Evolutionary conservation across 2,797 vertebrate species (phyloP).

Genomic region (Danio kyathit): DNA sequence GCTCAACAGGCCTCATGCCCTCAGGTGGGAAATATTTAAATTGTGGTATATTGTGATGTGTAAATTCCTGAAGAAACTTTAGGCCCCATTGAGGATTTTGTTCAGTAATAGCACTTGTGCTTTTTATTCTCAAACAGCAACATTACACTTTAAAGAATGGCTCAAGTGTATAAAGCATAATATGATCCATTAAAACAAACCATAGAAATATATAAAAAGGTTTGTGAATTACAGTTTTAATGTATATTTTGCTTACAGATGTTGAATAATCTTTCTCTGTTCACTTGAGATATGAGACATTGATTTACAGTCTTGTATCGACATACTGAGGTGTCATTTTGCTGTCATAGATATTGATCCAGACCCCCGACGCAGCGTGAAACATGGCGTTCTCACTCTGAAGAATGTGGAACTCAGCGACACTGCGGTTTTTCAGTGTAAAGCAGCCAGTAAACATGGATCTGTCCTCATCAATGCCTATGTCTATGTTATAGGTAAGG

Average conservation of each 20-base stretch:
- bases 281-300: neutral
- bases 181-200: too few species aligned
- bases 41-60: too few species aligned
- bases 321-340: neutral
- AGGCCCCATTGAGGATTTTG: too few species aligned
- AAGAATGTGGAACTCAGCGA: conserved; percentile 79
- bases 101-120: too few species aligned
- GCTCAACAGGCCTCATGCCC: too few species aligned
- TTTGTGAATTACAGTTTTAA: neutral
- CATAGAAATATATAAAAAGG: too few species aligned
- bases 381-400: conserved; percentile 77
- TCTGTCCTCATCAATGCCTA: conserved; percentile 85
- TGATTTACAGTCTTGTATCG: neutral
- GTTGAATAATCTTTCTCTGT: neutral
- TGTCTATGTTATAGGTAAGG: conserved; percentile 86
- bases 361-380: conserved; percentile 74
- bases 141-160: too few species aligned
- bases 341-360: conserved; percentile 70
- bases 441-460: conserved; percentile 86
- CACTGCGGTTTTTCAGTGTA: conserved; percentile 89
- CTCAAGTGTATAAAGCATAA: too few species aligned
- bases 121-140: too few species aligned
- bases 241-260: neutral
- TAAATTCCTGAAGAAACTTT: too few species aligned
- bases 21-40: too few species aligned